Percentiles rank a stretch among this genome's conserved stretches.
phyloP scores from a whole-genome alignment of 2,113 vertebrate genomes.

The Ariopsis seemanni region DNA sequence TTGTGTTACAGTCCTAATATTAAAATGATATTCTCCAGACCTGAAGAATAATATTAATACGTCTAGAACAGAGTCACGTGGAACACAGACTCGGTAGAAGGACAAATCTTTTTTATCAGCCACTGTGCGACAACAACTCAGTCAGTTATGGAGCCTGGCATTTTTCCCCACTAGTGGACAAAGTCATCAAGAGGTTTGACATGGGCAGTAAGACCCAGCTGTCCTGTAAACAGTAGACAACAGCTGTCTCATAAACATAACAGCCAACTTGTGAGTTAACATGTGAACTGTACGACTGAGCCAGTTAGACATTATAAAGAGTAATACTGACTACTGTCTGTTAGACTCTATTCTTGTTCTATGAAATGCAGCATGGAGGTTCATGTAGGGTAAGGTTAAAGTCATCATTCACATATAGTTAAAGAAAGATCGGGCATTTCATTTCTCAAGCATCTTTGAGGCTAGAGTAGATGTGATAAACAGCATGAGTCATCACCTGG shows the following conservation, averaged over 20 bases:
- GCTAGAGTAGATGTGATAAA: slow-evolving; percentile 8
- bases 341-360: not conserved
- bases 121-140: slow-evolving; percentile 5
- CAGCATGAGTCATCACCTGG: slow-evolving; percentile 17
- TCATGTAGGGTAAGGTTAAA: not conserved
- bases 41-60: not conserved
- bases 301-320: not conserved
- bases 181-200: slow-evolving; percentile 15
- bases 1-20: not conserved
- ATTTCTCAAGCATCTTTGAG: not conserved
- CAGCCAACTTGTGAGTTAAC: not conserved
- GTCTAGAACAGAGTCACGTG: not conserved
- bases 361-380: not conserved
- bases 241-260: slow-evolving; percentile 13
- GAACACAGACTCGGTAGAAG: not conserved
- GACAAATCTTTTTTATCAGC: slow-evolving; percentile 45
- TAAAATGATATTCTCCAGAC: not conserved
- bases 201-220: not conserved
- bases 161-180: not conserved
- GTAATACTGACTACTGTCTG: not conserved
- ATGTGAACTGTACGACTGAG: slow-evolving; percentile 3
- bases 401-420: not conserved
- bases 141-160: not conserved
- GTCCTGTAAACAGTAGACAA: slow-evolving; percentile 25
- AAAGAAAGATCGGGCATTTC: not conserved